Evolutionary conservation across 1,140 invertebrate genomes (phyloP), one percentile per base, ranked within the genome.

Genomic region (Ditylenchus dipsaci): DNA sequence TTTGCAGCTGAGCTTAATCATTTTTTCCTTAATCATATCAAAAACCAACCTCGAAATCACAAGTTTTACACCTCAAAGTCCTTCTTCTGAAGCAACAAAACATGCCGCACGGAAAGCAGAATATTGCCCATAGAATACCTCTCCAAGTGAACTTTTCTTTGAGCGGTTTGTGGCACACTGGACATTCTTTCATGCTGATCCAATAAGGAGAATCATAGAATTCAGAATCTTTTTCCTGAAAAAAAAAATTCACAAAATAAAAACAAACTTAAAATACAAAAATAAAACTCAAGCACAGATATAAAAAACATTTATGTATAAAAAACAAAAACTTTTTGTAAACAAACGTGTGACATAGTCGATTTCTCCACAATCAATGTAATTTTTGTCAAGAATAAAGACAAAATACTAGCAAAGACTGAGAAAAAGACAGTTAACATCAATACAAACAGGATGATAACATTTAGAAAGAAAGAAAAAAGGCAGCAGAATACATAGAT

Each of bases 101-200:
- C 33, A 79, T 65, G 23, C 78, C 78, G 42, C 78, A 79, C 17
- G 78, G 78, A 61, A 79, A 79, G 63, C 78, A 79, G 42, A 79
- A 65, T 33, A 79, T 71, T 21, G 67, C 78, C 33, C 59, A 80
- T n/a, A 80, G 33, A 61, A 78, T 72, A 13, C 74, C 77, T 60
- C 68, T 53, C 65, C 72, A 77, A 45, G 78, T 78, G 60, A 76
- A 78, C 21, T 67, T 67, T 29, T 73, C 58, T 19, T 68, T 57
- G 17, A 78, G 64, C 8, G 19, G 23, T 47, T 67, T 63, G 27
- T 59, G 47, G 53, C 72, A 74, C 27, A 29, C 68, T 27, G 72
- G 71, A 27, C 71, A 73, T 19, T 38, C 3, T 38, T 38, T 38
- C 33, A 38, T 38, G n/a, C n/a, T n/a, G n/a, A n/a, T n/a, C n/a